Percentiles rank a stretch among this genome's conserved stretches.
Evolutionary conservation across 2,888 invertebrate species (phyloP).

Genomic region (Drosophila acutilabella): DNA sequence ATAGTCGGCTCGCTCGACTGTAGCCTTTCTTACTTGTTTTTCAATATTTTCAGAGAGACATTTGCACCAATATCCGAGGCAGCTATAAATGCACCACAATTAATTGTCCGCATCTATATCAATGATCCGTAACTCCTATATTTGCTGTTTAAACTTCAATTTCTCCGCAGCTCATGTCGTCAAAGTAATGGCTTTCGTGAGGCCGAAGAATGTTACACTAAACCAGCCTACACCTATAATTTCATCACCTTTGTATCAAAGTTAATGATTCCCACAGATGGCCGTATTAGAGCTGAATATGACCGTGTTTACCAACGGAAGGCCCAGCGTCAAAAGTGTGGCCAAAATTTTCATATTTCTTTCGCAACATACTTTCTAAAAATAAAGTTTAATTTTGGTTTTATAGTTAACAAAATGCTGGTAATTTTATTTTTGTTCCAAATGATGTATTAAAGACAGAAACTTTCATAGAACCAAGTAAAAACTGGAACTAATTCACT

Average conservation of each 20-base stretch:
- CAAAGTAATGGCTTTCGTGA: constrained; percentile 90
- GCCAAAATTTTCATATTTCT: constrained; percentile 94
- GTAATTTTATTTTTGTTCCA: background rate
- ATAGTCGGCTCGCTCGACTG: too few relatives aligned
- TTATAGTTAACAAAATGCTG: constrained; percentile 1
- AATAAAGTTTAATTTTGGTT: background rate
- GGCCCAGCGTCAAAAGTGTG: constrained; percentile 92
- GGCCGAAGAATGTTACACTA: constrained; percentile 89
- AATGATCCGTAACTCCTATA: constrained; percentile 87
- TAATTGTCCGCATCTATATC: constrained; percentile 92
- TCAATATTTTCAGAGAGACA: constrained; percentile 85
- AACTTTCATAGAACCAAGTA: background rate
- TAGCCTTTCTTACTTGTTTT: too few relatives aligned
- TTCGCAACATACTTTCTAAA: constrained; percentile 90
- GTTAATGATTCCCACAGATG: constrained; percentile 88
- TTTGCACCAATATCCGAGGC: constrained; percentile 96
- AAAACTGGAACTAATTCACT: background rate
- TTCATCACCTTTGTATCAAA: constrained; percentile 96
- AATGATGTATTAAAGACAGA: background rate
- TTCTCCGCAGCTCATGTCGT: constrained; percentile 90
- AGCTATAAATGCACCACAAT: constrained; percentile 94
- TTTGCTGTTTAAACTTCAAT: background rate
- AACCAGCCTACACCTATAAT: constrained; percentile 95
- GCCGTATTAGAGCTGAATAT: constrained; percentile 91
- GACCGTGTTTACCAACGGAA: constrained; percentile 91